Conservation (phyloP, 2,888 invertebrate species). For the Phaedon cochleariae region DNA sequence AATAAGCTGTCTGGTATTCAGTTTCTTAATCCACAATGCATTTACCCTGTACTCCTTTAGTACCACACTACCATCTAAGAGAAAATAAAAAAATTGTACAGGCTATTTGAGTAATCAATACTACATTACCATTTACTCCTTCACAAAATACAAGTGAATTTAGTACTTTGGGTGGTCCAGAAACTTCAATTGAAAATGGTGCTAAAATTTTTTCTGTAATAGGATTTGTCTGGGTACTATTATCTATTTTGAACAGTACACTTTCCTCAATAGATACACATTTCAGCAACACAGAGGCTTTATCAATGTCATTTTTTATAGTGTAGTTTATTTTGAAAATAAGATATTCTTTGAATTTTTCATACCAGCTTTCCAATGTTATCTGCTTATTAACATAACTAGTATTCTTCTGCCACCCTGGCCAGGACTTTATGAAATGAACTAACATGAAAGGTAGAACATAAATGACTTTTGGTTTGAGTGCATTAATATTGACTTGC, state of each 20-base stretch:
- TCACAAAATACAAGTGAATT: constrained; percentile 36
- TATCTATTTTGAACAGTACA: constrained; percentile 27
- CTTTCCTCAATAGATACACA: constrained; percentile 16
- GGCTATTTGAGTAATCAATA: background rate
- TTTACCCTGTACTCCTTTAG: constrained; percentile 31
- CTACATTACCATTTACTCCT: constrained; percentile 24
- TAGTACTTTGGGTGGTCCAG: constrained; percentile 30
- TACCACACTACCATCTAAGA: constrained; percentile 29
- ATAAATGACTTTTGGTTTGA: constrained; percentile 28
- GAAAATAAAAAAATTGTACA: background rate
- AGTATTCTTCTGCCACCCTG: constrained; percentile 32
- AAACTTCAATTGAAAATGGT: constrained; percentile 29
- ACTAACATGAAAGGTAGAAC: constrained; percentile 33
- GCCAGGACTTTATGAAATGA: constrained; percentile 36
- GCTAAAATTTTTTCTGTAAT: constrained; percentile 23
- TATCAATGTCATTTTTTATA: constrained; percentile 35
- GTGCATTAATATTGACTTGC: constrained; percentile 23
- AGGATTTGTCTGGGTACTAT: constrained; percentile 27
- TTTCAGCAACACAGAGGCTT: constrained; percentile 20
- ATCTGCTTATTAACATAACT: constrained; percentile 30
- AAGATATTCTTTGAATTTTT: constrained; percentile 35
- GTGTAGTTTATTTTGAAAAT: constrained; percentile 33
- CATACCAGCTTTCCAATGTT: constrained; percentile 32
- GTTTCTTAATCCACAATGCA: constrained; percentile 15
- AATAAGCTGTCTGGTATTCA: constrained; percentile 30